Evolutionary conservation across 2,113 vertebrate species (phyloP).

Genomic region (Grammomys surdaster): DNA sequence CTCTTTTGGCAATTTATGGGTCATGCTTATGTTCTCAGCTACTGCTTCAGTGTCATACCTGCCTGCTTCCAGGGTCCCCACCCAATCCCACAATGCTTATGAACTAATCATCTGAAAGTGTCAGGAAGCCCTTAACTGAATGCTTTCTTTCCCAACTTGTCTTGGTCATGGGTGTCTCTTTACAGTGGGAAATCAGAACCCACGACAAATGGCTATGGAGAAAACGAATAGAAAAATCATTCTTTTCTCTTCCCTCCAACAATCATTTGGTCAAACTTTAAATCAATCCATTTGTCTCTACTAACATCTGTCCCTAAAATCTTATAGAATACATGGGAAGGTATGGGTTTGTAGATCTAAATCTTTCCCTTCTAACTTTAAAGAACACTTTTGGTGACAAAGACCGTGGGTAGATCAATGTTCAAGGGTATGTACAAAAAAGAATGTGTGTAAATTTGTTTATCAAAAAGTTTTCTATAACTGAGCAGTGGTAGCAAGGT

Average conservation of each 20-base stretch:
- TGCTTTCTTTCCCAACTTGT: not conserved
- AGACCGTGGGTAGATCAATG: not conserved
- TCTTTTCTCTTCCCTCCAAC: not conserved
- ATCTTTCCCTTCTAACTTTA: not conserved
- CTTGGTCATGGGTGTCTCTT: not conserved
- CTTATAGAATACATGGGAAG: not conserved
- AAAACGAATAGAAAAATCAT: not conserved
- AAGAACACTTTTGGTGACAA: not conserved
- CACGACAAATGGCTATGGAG: not conserved
- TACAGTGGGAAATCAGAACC: too few relatives aligned
- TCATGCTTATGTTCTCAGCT: not conserved
- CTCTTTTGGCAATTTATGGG: too few relatives aligned
- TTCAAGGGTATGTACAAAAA: too few relatives aligned
- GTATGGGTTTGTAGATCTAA: not conserved
- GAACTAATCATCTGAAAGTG: not conserved
- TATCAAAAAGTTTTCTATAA: not conserved
- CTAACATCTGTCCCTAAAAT: too few relatives aligned
- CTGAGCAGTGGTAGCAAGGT: not conserved
- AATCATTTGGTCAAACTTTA: not conserved
- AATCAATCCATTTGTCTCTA: not conserved
- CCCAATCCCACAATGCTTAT: too few relatives aligned
- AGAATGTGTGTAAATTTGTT: not conserved
- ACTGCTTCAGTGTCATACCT: not conserved
- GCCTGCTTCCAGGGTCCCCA: not conserved
- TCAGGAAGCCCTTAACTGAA: not conserved